Evolutionary conservation across 2,113 vertebrate genomes (phyloP).

Genomic region (Petromus typicus): DNA sequence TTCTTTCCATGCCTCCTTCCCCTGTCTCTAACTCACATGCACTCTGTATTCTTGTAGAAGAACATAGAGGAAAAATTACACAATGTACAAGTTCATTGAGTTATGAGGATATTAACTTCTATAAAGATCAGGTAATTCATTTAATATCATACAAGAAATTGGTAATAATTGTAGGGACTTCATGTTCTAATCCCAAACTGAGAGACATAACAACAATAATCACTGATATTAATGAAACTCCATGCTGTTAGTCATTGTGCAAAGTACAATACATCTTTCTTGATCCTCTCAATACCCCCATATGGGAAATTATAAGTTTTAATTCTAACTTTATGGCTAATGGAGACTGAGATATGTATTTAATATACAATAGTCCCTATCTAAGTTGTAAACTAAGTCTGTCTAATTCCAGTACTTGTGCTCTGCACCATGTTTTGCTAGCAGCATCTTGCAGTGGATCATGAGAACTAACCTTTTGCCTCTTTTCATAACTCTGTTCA

Average conservation of each 20-base stretch:
- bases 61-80: constrained; percentile 32
- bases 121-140: constrained; percentile 28
- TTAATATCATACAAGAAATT: constrained; percentile 22
- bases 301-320: constrained; percentile 28
- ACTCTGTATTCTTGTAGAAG: neutral
- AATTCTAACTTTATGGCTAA: constrained; percentile 5
- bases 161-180: neutral
- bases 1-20: neutral
- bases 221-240: neutral
- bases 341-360: neutral
- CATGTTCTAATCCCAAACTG: neutral
- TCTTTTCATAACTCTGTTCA: neutral
- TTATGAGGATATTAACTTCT: neutral
- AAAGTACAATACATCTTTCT: neutral
- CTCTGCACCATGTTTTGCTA: neutral
- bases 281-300: neutral
- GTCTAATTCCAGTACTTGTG: neutral
- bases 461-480: neutral
- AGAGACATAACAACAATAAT: constrained; percentile 29
- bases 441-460: neutral
- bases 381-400: neutral
- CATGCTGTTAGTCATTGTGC: neutral
- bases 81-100: constrained; percentile 14
- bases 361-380: neutral
- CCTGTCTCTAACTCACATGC: neutral